These are phyloP conservation scores for Siniperca knerii DNA, from an alignment of 2,113 vertebrate genomes.

Conservation along the genomic window DNA sequence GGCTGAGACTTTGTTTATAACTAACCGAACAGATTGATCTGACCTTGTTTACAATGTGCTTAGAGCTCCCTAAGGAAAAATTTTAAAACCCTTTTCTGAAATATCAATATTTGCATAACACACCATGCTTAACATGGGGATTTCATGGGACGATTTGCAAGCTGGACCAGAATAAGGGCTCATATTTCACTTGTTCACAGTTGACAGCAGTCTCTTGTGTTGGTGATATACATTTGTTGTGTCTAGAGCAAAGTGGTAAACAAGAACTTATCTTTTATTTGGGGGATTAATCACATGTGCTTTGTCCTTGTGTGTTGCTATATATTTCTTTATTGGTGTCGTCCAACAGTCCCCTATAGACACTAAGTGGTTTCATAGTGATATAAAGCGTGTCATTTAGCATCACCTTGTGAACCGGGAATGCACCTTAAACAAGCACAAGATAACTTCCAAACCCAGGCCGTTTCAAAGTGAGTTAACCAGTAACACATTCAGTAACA, in stretches of 20 bases:
- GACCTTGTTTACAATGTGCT: slow-evolving; percentile 65
- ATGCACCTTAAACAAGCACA: too few relatives aligned
- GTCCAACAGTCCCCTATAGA: too few relatives aligned
- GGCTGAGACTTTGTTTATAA: slow-evolving; percentile 41
- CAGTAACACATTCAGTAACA: too few relatives aligned
- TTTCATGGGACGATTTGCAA: slow-evolving; percentile 42
- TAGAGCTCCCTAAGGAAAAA: slow-evolving; percentile 33
- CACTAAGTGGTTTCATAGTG: too few relatives aligned
- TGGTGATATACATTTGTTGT: slow-evolving; percentile 24
- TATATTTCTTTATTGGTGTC: too few relatives aligned
- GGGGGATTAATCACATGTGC: slow-evolving; percentile 31
- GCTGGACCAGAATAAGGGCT: background rate
- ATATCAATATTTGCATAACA: slow-evolving; percentile 67
- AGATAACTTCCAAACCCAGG: too few relatives aligned
- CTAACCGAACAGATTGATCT: slow-evolving; percentile 36
- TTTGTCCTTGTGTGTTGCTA: slow-evolving; percentile 21
- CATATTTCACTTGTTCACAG: background rate
- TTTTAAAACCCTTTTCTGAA: slow-evolving; percentile 40
- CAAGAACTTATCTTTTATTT: slow-evolving; percentile 19
- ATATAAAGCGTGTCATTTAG: too few relatives aligned
- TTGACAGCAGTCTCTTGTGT: slow-evolving; percentile 15
- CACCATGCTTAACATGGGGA: slow-evolving; percentile 10
- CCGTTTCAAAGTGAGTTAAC: too few relatives aligned
- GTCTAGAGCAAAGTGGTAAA: slow-evolving; percentile 12
- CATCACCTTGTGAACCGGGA: too few relatives aligned